Percentiles rank a stretch among this genome's conserved stretches.
These are phyloP conservation scores for Characodon lateralis DNA, from an alignment of 2,797 vertebrate genomes.

Conservation along the genomic window DNA sequence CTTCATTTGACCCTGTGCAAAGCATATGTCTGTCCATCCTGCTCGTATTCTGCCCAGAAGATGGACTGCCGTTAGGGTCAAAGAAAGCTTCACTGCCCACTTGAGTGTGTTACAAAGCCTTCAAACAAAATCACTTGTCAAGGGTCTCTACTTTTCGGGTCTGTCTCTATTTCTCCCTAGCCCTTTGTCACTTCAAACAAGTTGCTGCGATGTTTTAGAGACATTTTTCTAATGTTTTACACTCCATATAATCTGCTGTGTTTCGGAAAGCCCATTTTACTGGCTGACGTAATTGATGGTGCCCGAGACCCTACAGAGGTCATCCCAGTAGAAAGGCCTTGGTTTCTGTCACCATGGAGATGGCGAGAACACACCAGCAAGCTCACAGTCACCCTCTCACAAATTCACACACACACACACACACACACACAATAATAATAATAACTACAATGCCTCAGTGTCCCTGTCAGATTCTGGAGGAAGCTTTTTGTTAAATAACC, in stretches of 20 bases:
- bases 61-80: conserved; percentile 84
- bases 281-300: conserved; percentile 87
- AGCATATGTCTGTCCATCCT: conserved; percentile 93
- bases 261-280: conserved; percentile 81
- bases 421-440: conserved; percentile 12
- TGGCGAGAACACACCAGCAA: conserved; percentile 49
- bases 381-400: conserved; percentile 27
- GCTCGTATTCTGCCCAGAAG: conserved; percentile 85
- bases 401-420: conserved; percentile 17
- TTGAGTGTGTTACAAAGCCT: conserved; percentile 81
- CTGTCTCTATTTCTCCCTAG: conserved; percentile 72
- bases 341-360: conserved; percentile 82
- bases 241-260: conserved; percentile 96
- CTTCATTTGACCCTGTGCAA: conserved; percentile 90
- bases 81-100: conserved; percentile 82
- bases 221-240: conserved; percentile 93
- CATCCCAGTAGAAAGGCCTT: conserved; percentile 83
- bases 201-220: conserved; percentile 87
- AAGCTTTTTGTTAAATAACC: conserved; percentile 6
- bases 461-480: conserved; percentile 4
- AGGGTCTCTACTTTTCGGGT: conserved; percentile 85
- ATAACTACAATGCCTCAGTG: neutral
- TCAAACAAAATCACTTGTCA: conserved; percentile 90
- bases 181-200: conserved; percentile 85
- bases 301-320: conserved; percentile 76